Percentiles rank a stretch among this genome's conserved stretches.
These are phyloP conservation scores for Drosophila kohkoa DNA, from an alignment of 1,140 invertebrate species.

Conservation along the genomic window DNA sequence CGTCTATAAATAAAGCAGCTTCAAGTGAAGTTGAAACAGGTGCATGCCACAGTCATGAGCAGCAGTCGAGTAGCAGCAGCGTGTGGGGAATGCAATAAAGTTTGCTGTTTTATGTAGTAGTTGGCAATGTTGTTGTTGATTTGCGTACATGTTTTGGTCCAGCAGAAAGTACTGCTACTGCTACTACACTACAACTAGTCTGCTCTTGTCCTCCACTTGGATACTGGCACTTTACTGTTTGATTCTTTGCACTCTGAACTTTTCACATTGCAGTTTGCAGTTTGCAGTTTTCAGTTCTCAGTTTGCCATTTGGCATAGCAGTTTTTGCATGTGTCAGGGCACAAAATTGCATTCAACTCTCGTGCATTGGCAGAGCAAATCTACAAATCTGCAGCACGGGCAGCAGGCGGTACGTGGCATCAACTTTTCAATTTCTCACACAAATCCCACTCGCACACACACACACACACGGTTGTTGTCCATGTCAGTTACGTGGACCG, in stretches of 20 bases:
- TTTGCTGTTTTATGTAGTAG: slow-evolving; percentile 1
- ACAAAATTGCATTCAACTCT: slow-evolving; percentile 64
- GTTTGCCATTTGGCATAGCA: neutral
- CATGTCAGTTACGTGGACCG: slow-evolving; percentile 61
- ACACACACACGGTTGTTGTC: slow-evolving; percentile 22
- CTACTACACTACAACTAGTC: too few species aligned
- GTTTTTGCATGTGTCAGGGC: slow-evolving; percentile 43
- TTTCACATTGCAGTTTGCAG: slow-evolving; percentile 38
- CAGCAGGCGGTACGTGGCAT: slow-evolving; percentile 30
- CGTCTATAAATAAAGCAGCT: slow-evolving; percentile 65
- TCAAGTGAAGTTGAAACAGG: slow-evolving; percentile 73
- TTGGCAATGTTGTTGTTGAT: slow-evolving; percentile 32
- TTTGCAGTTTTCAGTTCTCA: slow-evolving; percentile 2
- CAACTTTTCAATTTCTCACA: slow-evolving; percentile 76
- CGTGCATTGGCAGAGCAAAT: slow-evolving; percentile 49
- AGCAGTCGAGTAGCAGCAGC: neutral
- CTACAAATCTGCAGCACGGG: slow-evolving; percentile 15
- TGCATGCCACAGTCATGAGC: slow-evolving; percentile 46
- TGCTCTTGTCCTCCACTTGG: slow-evolving; percentile 7
- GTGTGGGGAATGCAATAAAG: neutral
- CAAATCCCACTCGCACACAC: slow-evolving; percentile 49
- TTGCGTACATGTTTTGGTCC: slow-evolving; percentile 34
- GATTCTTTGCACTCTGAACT: slow-evolving; percentile 54
- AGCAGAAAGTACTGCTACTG: neutral
- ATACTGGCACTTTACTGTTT: slow-evolving; percentile 43